These are phyloP conservation scores for Rana temporaria DNA, from an alignment of 2,113 vertebrate species.

Conservation along the genomic window DNA sequence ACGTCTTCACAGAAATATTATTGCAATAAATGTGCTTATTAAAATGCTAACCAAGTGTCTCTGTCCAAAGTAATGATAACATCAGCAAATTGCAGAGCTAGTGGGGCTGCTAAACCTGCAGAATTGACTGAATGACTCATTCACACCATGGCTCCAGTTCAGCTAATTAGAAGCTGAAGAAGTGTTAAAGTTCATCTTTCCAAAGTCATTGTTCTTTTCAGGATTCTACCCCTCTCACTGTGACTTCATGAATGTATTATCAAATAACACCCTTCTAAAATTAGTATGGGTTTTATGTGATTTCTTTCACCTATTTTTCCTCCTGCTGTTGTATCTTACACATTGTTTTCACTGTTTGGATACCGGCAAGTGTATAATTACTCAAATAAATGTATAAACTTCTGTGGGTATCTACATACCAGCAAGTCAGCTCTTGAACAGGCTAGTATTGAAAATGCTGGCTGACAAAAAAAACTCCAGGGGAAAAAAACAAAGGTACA, in stretches of 20 bases:
- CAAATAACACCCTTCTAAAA: not conserved
- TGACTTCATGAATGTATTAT: constrained; percentile 68
- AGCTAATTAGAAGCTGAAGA: constrained; percentile 76
- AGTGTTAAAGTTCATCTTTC: constrained; percentile 73
- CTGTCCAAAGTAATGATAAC: constrained; percentile 72
- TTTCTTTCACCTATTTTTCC: not conserved
- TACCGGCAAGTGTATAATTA: too few species aligned
- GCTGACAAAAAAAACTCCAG: too few species aligned
- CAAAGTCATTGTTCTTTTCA: constrained; percentile 70
- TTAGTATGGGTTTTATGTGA: not conserved
- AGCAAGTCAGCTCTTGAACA: too few species aligned
- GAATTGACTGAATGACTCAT: constrained; percentile 76
- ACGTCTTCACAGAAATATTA: constrained; percentile 56
- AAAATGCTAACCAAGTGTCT: constrained; percentile 70
- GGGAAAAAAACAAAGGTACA: too few species aligned
- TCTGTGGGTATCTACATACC: too few species aligned
- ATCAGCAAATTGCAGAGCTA: constrained; percentile 77
- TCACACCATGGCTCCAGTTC: constrained; percentile 71
- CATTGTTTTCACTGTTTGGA: not conserved
- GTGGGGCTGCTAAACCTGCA: constrained; percentile 69
- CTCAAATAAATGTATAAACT: too few species aligned
- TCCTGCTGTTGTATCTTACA: not conserved
- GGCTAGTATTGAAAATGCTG: too few species aligned
- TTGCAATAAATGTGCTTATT: constrained; percentile 68
- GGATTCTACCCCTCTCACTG: constrained; percentile 67